Evolutionary conservation across 2,888 invertebrate genomes (phyloP), one percentile per base, ranked within the genome.

Genomic region (Hypena proboscidalis): DNA sequence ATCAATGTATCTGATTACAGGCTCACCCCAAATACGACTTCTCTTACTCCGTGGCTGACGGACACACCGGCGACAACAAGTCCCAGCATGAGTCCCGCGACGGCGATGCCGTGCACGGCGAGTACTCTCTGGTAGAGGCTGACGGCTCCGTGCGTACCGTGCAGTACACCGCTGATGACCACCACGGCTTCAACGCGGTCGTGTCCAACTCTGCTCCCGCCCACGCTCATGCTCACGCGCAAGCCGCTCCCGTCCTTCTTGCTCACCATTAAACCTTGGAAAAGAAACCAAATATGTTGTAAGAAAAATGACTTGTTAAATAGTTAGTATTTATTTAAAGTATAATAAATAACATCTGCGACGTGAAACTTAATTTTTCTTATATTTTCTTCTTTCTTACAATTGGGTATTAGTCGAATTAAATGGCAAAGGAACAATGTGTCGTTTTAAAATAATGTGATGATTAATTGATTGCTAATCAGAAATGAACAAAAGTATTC

Each of bases 51-150:
- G 92, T 92, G 47, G 75, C 88, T 14, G 92, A 92, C 77, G 6
- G 85, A 15, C 92, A 92, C 72, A 89, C 92, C 57, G 93, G 92
- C 20, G 93, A 93, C 83, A 91, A 92, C 80, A 93, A 93, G 84
- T 91, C 92, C 53, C 92, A 93, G 74, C 82, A 88, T 31, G 93
- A 93, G 79, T 83, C 85, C 73, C 88, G 91, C 64, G 92, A 92
- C 77, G 94, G 94, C 3, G 92, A 94, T 68, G 92, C 88, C 35
- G 94, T 94, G 56, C 91, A 92, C 69, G 94, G 94, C 47, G 76
- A 78, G 64, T 87, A 88, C 81, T 78, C 83, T 7, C 76, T 88
- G 38, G 36, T 80, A 33, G 86, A 88, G 72, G 89, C 92, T 42
- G 92, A 92, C 65, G 92, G 92, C 63, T 92, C 92, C 64, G 79